Evolutionary conservation across 2,797 vertebrate species (phyloP).

Genomic region (Heteromormyrus szaboi): DNA sequence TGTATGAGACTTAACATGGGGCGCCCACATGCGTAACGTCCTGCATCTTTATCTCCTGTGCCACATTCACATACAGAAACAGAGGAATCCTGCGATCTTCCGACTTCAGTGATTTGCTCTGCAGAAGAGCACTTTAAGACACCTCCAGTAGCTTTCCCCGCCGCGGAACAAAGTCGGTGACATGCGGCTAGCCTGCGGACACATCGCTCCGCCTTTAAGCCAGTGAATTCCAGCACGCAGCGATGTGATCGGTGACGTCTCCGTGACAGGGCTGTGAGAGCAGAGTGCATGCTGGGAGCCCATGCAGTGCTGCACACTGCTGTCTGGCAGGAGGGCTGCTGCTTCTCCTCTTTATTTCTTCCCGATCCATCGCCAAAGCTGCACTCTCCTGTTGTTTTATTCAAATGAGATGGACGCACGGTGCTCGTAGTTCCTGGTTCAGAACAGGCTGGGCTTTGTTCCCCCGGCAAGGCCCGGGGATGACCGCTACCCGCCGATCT

Average conservation of each 20-base stretch:
- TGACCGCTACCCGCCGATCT: neutral
- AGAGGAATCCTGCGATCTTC: neutral
- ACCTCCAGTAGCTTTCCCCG: neutral
- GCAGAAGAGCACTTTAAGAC: neutral
- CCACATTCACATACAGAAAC: neutral
- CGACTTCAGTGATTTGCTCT: neutral
- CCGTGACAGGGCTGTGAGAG: neutral
- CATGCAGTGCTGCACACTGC: neutral
- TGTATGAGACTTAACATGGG: neutral
- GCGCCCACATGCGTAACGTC: neutral
- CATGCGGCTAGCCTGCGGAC: neutral
- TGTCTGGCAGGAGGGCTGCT: neutral
- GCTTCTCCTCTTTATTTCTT: neutral
- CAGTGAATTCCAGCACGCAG: neutral
- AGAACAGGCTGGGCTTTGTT: neutral
- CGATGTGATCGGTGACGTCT: neutral
- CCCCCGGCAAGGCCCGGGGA: neutral
- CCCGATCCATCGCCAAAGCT: neutral
- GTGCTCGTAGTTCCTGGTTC: neutral
- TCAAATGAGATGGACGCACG: neutral
- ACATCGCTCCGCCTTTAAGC: neutral
- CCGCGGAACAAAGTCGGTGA: neutral
- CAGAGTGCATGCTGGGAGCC: neutral
- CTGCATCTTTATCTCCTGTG: neutral
- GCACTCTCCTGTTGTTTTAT: neutral